Conservation (phyloP, 2,888 invertebrate species). For the Troglohyphantes excavatus region DNA sequence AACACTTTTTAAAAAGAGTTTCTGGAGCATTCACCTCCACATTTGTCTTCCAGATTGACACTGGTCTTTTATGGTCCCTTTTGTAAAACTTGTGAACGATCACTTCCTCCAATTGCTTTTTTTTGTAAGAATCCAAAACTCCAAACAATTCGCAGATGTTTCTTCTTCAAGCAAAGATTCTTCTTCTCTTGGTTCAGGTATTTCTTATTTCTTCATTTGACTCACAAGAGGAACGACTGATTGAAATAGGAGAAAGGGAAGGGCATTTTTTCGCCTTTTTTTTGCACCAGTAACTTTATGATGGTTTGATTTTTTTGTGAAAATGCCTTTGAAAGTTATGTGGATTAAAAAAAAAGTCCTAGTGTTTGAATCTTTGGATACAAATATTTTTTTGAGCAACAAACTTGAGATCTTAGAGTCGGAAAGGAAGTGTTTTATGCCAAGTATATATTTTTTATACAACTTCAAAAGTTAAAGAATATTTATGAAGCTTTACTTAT, state of each 20-base stretch:
- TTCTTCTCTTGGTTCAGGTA: constrained; percentile 31
- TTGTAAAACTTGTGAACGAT: constrained; percentile 28
- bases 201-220: constrained; percentile 43
- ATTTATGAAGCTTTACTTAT: too few relatives aligned
- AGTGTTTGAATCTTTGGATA: neutral
- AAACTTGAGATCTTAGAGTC: too few relatives aligned
- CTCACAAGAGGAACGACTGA: constrained; percentile 30
- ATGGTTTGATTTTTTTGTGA: constrained; percentile 24
- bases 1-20: too few relatives aligned
- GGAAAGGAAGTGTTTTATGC: too few relatives aligned
- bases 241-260: constrained; percentile 44
- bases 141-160: constrained; percentile 36
- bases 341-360: neutral
- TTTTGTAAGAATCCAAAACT: constrained; percentile 14
- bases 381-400: neutral
- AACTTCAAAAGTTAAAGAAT: too few relatives aligned
- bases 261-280: constrained; percentile 17
- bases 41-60: too few relatives aligned
- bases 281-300: constrained; percentile 41
- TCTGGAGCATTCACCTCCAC: too few relatives aligned
- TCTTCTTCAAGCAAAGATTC: constrained; percentile 35
- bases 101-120: constrained; percentile 27
- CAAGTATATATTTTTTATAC: too few relatives aligned
- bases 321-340: neutral
- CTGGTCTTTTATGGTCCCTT: neutral